Evolutionary conservation across 2,888 invertebrate genomes (phyloP).

Genomic region (Caenorhabditis zanzibari): DNA sequence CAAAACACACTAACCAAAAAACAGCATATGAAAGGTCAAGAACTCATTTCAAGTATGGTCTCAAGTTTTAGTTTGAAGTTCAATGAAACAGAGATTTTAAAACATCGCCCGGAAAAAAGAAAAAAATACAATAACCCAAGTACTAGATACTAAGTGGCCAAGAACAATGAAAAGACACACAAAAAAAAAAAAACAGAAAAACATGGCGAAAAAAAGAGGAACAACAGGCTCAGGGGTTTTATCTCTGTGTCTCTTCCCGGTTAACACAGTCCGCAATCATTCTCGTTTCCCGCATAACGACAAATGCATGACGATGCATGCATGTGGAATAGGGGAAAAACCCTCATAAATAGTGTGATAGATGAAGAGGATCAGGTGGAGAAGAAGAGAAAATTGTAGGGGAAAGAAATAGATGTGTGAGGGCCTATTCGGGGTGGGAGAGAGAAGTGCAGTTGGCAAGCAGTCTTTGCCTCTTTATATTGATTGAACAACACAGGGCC

Average conservation of each 20-base stretch:
- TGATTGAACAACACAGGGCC: slow-evolving; percentile 16
- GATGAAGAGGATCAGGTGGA: slow-evolving; percentile 12
- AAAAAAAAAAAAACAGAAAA: slow-evolving; percentile 27
- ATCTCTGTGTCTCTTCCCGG: slow-evolving; percentile 6
- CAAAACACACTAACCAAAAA: slow-evolving; percentile 12
- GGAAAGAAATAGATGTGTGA: slow-evolving; percentile 28
- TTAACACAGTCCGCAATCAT: not conserved
- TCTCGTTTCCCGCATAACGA: slow-evolving; percentile 30
- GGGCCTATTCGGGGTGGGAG: slow-evolving; percentile 8
- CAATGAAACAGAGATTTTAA: slow-evolving; percentile 29
- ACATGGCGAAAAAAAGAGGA: slow-evolving; percentile 39
- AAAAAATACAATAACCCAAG: too few relatives aligned
- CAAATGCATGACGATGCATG: slow-evolving; percentile 53
- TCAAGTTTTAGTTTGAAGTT: slow-evolving; percentile 16
- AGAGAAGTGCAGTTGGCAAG: slow-evolving; percentile 45
- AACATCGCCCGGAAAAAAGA: too few relatives aligned
- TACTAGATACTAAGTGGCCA: slow-evolving; percentile 2
- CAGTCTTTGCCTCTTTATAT: too few relatives aligned
- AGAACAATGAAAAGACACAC: slow-evolving; percentile 24
- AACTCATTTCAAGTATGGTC: slow-evolving; percentile 15
- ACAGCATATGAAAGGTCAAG: slow-evolving; percentile 25
- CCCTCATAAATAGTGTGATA: not conserved
- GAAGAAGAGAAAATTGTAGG: slow-evolving; percentile 3
- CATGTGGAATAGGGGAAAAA: slow-evolving; percentile 11
- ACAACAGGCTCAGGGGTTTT: slow-evolving; percentile 20